Base-by-base conservation (phyloP, 2,797 vertebrate species). In the Anabacerthia variegaticeps region DNA sequence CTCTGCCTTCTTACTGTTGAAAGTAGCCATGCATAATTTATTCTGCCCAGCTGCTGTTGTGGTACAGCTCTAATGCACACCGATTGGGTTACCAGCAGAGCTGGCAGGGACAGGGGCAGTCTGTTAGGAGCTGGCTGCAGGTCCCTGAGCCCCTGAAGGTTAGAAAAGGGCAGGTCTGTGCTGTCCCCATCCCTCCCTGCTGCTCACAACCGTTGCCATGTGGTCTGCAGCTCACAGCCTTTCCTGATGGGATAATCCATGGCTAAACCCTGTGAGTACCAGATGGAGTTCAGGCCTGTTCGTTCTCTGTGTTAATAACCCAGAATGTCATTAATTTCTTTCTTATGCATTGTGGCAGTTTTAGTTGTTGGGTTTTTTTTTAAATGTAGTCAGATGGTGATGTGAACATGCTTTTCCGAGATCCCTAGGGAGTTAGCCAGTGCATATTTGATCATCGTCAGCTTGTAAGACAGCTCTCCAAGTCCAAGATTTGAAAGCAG, bases 1-100 rank as follows among this genome's bases (percentile, higher is more conserved):
- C 89, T 80, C 81, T 94, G 78, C 56, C 37, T 89, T 93, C 80
- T 92, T 30, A 9, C 78, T 83, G 84, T 84, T 32, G 43, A 92
- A 95, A 96, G 84, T 52, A 73, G 85, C 81, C 95, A 96, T 98
- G 88, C 94, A 97, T 98, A 96, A 98, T 98, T 98, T 93, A 97
- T 97, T 77, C 91, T 75, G 34, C 84, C 85, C 91, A 96, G 94
- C 95, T 98, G 97, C 95, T 95, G 89, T 71, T 6, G 4, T 23
- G 10, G 72, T 79, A 66, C 65, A 78, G 78, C 85, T 93, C 77
- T 86, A 96, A 94, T 94, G 95, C 80, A 46, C 43, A 12, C 26
- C n/a, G 54, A 75, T 96, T 93, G 22, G 3, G 84, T 97, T 94
- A 94, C 93, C 79, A 88, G 95, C 90, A 93, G 95, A 92, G 87